Evolutionary conservation across 1,140 invertebrate genomes (phyloP).

Genomic region (Listronotus bonariensis): DNA sequence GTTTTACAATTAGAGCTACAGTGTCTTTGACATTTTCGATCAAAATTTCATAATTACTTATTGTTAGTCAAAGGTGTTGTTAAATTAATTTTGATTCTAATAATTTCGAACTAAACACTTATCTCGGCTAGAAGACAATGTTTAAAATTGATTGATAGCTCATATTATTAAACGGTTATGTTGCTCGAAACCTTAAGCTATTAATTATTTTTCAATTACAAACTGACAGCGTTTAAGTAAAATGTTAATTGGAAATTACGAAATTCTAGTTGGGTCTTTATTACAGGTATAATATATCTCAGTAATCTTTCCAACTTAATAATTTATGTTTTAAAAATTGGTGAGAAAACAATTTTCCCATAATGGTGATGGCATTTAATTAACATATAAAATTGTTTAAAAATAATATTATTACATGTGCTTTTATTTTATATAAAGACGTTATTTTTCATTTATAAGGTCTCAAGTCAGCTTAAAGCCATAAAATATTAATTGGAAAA

Average conservation of each 20-base stretch:
- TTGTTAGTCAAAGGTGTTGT: slow-evolving; percentile 6
- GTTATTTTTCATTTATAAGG: too few species aligned
- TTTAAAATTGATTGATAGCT: slow-evolving; percentile 24
- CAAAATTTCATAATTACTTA: too few species aligned
- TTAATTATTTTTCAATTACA: slow-evolving; percentile 34
- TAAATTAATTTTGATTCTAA: slow-evolving; percentile 7
- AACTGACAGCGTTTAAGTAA: slow-evolving; percentile 29
- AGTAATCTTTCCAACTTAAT: slow-evolving; percentile 11
- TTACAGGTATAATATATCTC: slow-evolving; percentile 12
- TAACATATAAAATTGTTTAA: neutral
- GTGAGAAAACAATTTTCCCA: slow-evolving; percentile 14
- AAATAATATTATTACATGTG: too few species aligned
- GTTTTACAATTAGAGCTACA: too few species aligned
- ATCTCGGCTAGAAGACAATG: slow-evolving; percentile 13
- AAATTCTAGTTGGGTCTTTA: slow-evolving; percentile 11
- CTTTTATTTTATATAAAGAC: too few species aligned
- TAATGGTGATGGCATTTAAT: slow-evolving; percentile 4
- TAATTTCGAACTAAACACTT: slow-evolving; percentile 8
- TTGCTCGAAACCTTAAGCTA: slow-evolving; percentile 8
- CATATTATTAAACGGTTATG: slow-evolving; percentile 20
- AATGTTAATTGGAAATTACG: slow-evolving; percentile 33
- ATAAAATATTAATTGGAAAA: too few species aligned
- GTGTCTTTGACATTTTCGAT: too few species aligned
- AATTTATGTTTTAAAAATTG: slow-evolving; percentile 18
- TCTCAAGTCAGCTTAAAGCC: too few species aligned